phyloP scores from a whole-genome alignment of 2,113 vertebrate species.

The Dipodomys merriami region DNA sequence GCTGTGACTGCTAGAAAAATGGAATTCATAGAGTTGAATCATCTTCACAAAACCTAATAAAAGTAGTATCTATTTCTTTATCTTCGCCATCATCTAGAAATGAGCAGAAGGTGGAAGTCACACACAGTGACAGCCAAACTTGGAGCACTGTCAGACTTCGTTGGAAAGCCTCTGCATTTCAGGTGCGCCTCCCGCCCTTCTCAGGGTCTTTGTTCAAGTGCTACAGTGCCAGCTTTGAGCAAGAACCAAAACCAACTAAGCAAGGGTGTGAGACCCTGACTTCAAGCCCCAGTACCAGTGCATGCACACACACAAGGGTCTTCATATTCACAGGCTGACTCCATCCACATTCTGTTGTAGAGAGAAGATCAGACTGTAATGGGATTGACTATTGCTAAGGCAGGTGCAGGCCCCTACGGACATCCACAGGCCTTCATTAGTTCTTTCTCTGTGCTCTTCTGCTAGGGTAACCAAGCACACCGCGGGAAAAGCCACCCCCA shows the following conservation, averaged over 20 bases:
- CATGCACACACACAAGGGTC: neutral
- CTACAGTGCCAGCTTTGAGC: no score
- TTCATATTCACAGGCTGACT: slow-evolving; percentile 16
- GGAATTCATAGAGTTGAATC: slow-evolving; percentile 81
- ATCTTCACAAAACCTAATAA: slow-evolving; percentile 84
- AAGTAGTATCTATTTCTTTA: neutral
- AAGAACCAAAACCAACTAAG: no score
- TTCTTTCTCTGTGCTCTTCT: neutral
- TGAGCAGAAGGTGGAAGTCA: slow-evolving; percentile 6
- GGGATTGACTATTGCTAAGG: slow-evolving; percentile 39
- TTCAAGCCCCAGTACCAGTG: no score
- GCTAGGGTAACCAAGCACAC: neutral
- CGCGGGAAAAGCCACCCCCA: neutral
- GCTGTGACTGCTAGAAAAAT: slow-evolving; percentile 83
- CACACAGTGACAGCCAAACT: neutral
- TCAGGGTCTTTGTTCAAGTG: neutral
- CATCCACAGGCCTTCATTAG: neutral
- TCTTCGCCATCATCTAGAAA: slow-evolving; percentile 5
- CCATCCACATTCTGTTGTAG: slow-evolving; percentile 56
- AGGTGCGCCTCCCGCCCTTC: neutral
- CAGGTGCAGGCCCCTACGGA: neutral
- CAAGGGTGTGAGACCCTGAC: no score
- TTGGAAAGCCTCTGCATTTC: slow-evolving; percentile 10
- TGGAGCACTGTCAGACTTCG: neutral
- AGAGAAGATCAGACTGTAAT: slow-evolving; percentile 24